Percentiles rank a stretch among this genome's conserved stretches.
phyloP scores from a whole-genome alignment of 2,797 vertebrate species.

The Cygnus olor region DNA sequence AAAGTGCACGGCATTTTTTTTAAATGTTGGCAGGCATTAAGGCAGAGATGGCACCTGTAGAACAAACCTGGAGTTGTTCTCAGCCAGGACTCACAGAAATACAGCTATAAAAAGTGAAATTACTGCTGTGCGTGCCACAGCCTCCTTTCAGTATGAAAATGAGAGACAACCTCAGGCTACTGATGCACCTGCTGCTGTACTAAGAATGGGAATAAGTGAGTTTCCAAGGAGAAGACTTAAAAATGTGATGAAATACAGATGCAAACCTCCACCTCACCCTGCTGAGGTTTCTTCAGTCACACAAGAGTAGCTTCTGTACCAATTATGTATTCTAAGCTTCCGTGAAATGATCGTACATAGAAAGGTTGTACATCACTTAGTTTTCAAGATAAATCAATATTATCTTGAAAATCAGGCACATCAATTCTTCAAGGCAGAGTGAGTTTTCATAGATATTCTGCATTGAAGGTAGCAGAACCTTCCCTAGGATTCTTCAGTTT shows the following conservation, averaged over 20 bases:
- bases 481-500: background rate
- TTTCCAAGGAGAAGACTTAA: background rate
- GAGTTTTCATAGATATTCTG: background rate
- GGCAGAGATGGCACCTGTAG: background rate
- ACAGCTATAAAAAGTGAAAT: background rate
- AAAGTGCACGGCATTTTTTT: rapidly evolving
- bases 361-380: background rate
- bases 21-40: background rate
- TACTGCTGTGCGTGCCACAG: rapidly evolving
- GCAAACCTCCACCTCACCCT: background rate
- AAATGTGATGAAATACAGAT: background rate
- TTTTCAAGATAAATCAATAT: background rate
- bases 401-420: background rate
- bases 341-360: background rate
- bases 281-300: background rate
- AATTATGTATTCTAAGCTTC: background rate
- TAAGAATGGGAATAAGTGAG: background rate
- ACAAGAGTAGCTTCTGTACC: background rate
- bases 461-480: background rate
- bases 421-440: background rate
- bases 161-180: background rate
- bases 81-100: background rate
- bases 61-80: background rate
- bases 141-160: background rate
- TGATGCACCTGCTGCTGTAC: background rate